A percentile compares a stretch with the other conserved stretches of the same genome.
Evolutionary conservation across 2,888 invertebrate species (phyloP).

Genomic region (Lissocephala sabroskyi): DNA sequence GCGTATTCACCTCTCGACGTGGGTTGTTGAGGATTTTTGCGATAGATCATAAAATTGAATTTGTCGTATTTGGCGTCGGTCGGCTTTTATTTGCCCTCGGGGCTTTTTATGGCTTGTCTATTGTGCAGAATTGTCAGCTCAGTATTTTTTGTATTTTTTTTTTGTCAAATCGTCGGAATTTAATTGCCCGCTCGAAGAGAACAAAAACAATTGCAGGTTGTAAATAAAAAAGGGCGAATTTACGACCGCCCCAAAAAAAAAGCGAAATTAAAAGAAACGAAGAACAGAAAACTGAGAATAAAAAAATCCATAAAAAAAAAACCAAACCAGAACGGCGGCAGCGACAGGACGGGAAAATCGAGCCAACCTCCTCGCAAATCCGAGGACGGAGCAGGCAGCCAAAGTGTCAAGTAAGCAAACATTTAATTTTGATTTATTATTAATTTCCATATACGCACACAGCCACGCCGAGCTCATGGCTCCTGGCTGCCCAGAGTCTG

Average conservation of each 20-base stretch:
- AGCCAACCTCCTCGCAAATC: not conserved
- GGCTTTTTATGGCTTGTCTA: not conserved
- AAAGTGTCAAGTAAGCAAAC: slow-evolving; percentile 60
- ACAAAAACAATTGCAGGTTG: not conserved
- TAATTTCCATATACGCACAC: slow-evolving; percentile 39
- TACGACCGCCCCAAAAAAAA: slow-evolving; percentile 7
- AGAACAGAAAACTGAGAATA: slow-evolving; percentile 4
- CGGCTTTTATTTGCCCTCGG: not conserved
- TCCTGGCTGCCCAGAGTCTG: not conserved
- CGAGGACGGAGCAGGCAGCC: slow-evolving; percentile 7
- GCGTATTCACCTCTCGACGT: no score
- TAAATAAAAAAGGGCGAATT: slow-evolving; percentile 13
- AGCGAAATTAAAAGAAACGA: not conserved
- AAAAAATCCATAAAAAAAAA: slow-evolving; percentile 16
- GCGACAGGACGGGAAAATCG: slow-evolving; percentile 21
- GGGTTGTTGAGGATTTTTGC: not conserved
- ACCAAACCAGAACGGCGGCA: slow-evolving; percentile 27
- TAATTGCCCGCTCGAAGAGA: slow-evolving; percentile 17
- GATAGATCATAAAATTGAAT: not conserved
- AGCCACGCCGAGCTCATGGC: not conserved
- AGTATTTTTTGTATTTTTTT: not conserved
- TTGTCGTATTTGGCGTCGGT: no score
- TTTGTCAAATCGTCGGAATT: not conserved
- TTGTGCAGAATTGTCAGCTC: not conserved
- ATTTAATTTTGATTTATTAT: slow-evolving; percentile 63